Evolutionary conservation across 2,888 invertebrate species (phyloP).

Genomic region (Mesorhabditis spiculigera): DNA sequence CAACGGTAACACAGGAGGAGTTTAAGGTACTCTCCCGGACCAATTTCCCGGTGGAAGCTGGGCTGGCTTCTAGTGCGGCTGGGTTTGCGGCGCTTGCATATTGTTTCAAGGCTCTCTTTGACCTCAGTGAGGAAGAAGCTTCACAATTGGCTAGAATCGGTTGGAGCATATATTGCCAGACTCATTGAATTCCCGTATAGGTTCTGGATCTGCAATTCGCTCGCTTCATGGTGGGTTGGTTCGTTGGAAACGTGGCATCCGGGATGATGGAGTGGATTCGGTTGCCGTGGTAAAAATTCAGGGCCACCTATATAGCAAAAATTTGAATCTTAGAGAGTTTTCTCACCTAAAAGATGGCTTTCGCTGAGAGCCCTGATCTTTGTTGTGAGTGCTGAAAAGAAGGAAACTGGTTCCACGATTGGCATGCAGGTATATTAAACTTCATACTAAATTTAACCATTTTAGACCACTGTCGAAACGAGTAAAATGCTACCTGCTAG

Average conservation of each 20-base stretch:
- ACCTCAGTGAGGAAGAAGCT: conserved; percentile 45
- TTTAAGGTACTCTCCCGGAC: conserved; percentile 67
- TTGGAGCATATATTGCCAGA: not conserved
- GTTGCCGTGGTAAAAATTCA: conserved; percentile 28
- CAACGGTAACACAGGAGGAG: not conserved
- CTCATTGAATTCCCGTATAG: conserved; percentile 39
- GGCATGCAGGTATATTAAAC: conserved; percentile 74
- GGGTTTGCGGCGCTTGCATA: conserved; percentile 74
- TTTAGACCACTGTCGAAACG: not conserved
- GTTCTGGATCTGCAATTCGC: conserved; percentile 92
- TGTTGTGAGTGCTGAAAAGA: conserved; percentile 68
- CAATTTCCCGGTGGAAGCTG: conserved; percentile 97
- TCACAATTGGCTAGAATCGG: conserved; percentile 29
- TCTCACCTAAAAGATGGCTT: conserved; percentile 73
- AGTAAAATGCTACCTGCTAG: conserved; percentile 72
- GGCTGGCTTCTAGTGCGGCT: conserved; percentile 94
- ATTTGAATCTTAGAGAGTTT: conserved; percentile 11
- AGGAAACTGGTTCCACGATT: conserved; percentile 64
- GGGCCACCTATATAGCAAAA: conserved; percentile 5
- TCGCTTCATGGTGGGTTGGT: conserved; percentile 93
- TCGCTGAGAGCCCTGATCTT: conserved; percentile 82
- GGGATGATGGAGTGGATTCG: conserved; percentile 71
- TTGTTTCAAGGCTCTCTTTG: conserved; percentile 45
- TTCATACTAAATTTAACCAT: not conserved
- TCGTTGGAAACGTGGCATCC: conserved; percentile 75